phyloP scores from a whole-genome alignment of 37 sponge, comb jelly and placozoan species.

The Amphimedon queenslandica region DNA sequence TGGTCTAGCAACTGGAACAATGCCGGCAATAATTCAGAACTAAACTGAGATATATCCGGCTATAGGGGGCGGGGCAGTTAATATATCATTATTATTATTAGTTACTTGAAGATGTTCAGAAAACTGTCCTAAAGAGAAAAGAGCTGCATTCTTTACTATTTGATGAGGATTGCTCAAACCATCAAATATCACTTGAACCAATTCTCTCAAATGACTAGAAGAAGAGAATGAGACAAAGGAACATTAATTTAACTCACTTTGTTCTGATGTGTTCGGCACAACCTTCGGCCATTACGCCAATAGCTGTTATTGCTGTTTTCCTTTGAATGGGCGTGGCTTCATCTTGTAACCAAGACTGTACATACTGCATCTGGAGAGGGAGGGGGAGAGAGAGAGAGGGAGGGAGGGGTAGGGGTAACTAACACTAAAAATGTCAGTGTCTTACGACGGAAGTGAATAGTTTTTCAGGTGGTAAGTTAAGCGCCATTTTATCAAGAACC shows the following conservation, averaged over 20 bases:
- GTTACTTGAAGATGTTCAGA: constrained; percentile 85
- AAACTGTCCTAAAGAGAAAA: constrained; percentile 96
- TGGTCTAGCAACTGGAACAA: constrained; percentile 70
- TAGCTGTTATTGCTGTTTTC: constrained; percentile 73
- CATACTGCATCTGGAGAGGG: constrained; percentile 8
- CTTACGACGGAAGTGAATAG: constrained; percentile 78
- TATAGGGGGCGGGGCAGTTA: constrained; percentile 16
- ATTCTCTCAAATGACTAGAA: constrained; percentile 22
- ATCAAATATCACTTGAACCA: constrained; percentile 22
- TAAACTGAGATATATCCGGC: constrained; percentile 74
- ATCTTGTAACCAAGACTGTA: constrained; percentile 48
- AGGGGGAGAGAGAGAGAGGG: background rate
- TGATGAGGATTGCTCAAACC: constrained; percentile 57
- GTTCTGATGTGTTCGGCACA: constrained; percentile 71
- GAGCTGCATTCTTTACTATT: constrained; percentile 88
- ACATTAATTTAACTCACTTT: constrained; percentile 16
- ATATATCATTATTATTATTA: no score
- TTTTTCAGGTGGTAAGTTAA: constrained; percentile 79
- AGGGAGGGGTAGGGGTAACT: background rate
- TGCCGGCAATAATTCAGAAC: constrained; percentile 59
- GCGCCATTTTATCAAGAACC: constrained; percentile 79
- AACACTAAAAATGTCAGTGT: background rate
- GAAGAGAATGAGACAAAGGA: background rate
- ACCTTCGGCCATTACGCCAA: constrained; percentile 90
- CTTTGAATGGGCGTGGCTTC: constrained; percentile 32